phyloP scores from a whole-genome alignment of 2,797 vertebrate species.

The Carapus acus region DNA sequence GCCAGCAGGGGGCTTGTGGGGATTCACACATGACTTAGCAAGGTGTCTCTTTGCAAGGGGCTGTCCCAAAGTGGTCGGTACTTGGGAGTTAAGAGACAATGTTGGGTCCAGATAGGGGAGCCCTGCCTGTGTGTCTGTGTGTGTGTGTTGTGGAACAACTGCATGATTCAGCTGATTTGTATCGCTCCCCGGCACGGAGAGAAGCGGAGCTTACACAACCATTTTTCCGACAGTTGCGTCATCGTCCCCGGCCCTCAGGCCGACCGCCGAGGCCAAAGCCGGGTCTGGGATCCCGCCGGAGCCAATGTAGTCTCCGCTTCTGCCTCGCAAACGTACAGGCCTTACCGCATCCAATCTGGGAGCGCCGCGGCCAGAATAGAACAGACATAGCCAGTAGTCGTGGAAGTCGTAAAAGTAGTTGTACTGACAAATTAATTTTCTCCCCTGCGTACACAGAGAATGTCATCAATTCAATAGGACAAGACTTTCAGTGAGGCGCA shows the following conservation, averaged over 20 bases:
- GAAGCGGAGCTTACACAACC: constrained; percentile 52
- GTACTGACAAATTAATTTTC: too few relatives aligned
- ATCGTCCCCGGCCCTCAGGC: constrained; percentile 47
- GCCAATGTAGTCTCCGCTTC: constrained; percentile 57
- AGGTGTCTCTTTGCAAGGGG: constrained; percentile 15
- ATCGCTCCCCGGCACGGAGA: constrained; percentile 36
- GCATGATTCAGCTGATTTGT: constrained; percentile 47
- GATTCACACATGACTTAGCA: constrained; percentile 19
- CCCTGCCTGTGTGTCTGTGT: constrained; percentile 26
- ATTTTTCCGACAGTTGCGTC: constrained; percentile 60
- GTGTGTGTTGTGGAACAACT: constrained; percentile 21
- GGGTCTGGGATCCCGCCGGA: constrained; percentile 37
- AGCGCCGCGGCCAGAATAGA: constrained; percentile 2
- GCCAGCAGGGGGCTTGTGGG: too few relatives aligned
- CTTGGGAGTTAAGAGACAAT: constrained; percentile 21
- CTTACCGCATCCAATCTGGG: constrained; percentile 23
- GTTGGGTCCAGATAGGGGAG: constrained; percentile 42
- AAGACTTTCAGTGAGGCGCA: too few relatives aligned
- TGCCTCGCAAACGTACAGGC: constrained; percentile 31
- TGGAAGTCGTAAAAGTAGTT: too few relatives aligned
- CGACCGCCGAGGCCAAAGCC: constrained; percentile 24
- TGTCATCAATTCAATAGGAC: too few relatives aligned
- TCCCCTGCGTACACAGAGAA: too few relatives aligned
- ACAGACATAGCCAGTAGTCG: too few relatives aligned
- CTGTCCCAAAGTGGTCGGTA: constrained; percentile 25